These are phyloP conservation scores for Unio pictorum DNA, from an alignment of 2,888 invertebrate species.

Conservation along the genomic window DNA sequence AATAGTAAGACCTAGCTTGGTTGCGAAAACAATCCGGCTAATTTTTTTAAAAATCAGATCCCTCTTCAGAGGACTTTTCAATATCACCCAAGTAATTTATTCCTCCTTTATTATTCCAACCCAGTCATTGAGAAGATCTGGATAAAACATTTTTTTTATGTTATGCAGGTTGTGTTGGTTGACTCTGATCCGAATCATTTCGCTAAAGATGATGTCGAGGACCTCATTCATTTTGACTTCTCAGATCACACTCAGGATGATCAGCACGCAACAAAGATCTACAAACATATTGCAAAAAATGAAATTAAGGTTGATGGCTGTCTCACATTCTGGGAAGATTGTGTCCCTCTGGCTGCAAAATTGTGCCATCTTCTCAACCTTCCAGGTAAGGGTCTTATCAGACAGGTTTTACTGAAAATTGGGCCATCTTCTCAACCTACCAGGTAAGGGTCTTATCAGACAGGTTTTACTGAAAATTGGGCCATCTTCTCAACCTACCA, in stretches of 20 bases:
- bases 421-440: conserved; percentile 22
- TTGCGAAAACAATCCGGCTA: no score
- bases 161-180: conserved; percentile 41
- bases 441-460: conserved; percentile 6
- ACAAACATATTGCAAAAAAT: conserved; percentile 17
- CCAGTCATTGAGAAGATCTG: no score
- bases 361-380: conserved; percentile 31
- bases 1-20: no score
- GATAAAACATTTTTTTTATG: no score
- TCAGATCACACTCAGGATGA: conserved; percentile 38
- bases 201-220: conserved; percentile 20
- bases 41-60: no score
- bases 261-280: conserved; percentile 37
- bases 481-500: conserved; percentile 20
- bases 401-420: conserved; percentile 10
- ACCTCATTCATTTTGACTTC: conserved; percentile 42
- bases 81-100: no score
- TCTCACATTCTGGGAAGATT: conserved; percentile 56
- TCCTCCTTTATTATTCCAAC: no score
- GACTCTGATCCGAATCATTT: conserved; percentile 32
- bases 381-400: conserved; percentile 6
- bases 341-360: conserved; percentile 45
- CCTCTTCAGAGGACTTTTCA: no score
- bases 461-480: conserved; percentile 12
- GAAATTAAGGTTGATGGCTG: conserved; percentile 40